Conservation (phyloP, 1,140 invertebrate species). For the Charaxes varanes region DNA sequence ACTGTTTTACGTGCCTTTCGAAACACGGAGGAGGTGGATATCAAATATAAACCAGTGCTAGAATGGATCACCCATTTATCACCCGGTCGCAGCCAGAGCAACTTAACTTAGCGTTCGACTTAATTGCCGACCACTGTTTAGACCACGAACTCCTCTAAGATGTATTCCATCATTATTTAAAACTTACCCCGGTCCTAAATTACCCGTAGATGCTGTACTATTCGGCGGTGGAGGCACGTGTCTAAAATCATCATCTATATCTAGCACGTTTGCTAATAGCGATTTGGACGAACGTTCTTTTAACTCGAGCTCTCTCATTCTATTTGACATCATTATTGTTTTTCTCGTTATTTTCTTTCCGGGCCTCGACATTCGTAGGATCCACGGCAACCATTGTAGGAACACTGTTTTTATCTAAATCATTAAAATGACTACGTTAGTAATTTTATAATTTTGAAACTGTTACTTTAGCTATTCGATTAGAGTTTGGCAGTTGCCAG, state of each 20-base stretch:
- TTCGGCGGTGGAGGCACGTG: slow-evolving; percentile 75
- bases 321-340: slow-evolving; percentile 89
- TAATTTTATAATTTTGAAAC: slow-evolving; percentile 2
- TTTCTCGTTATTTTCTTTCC: slow-evolving; percentile 95
- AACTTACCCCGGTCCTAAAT: slow-evolving; percentile 71
- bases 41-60: too few species aligned
- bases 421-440: background rate
- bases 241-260: slow-evolving; percentile 95
- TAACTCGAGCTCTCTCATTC: slow-evolving; percentile 92
- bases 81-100: too few species aligned
- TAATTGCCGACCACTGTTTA: too few species aligned
- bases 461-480: too few species aligned
- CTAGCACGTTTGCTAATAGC: slow-evolving; percentile 93
- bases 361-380: slow-evolving; percentile 94
- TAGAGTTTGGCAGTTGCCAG: too few species aligned
- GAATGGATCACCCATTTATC: too few species aligned
- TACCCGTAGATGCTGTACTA: slow-evolving; percentile 73
- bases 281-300: slow-evolving; percentile 95
- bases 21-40: too few species aligned
- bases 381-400: slow-evolving; percentile 97
- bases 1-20: too few species aligned
- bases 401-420: slow-evolving; percentile 92
- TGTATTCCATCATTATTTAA: too few species aligned
- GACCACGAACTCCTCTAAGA: too few species aligned
- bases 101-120: too few species aligned